phyloP scores from a whole-genome alignment of 2,113 vertebrate genomes.

The Grus americana region DNA sequence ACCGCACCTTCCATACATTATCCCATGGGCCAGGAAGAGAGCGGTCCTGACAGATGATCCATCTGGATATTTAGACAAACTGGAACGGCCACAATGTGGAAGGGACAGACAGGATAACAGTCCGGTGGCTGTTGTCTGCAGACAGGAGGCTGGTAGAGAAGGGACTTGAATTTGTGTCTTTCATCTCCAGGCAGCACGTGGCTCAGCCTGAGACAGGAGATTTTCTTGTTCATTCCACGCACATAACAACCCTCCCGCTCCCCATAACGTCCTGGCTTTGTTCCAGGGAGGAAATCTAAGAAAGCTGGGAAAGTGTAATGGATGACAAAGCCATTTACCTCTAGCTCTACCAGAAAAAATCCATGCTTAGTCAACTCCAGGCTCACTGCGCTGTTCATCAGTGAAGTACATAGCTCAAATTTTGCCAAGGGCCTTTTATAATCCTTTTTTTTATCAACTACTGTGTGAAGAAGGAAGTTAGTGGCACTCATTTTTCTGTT shows the following conservation, averaged over 20 bases:
- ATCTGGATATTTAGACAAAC: not conserved
- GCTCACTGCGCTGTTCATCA: not conserved
- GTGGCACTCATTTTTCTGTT: not conserved
- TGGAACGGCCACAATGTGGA: not conserved
- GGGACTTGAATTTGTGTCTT: not conserved
- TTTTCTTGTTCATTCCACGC: constrained; percentile 23
- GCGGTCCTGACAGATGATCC: not conserved
- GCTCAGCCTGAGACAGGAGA: not conserved
- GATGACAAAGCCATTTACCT: constrained; percentile 46
- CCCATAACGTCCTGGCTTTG: not conserved
- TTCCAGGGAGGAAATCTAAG: constrained; percentile 48
- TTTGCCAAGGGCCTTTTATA: not conserved
- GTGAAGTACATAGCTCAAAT: not conserved
- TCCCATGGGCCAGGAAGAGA: not conserved
- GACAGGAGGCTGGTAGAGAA: not conserved
- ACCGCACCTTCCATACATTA: not conserved
- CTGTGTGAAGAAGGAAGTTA: not conserved
- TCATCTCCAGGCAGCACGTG: not conserved
- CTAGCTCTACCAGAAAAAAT: constrained; percentile 25
- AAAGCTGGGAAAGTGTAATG: constrained; percentile 35
- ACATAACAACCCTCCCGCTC: not conserved
- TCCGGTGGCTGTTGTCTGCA: not conserved
- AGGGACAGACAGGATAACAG: not conserved
- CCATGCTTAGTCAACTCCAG: constrained; percentile 8
- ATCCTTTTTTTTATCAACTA: not conserved